Evolutionary conservation across 1,140 invertebrate species (phyloP), one percentile per base, ranked within the genome.

Genomic region (Lucilia sericata): DNA sequence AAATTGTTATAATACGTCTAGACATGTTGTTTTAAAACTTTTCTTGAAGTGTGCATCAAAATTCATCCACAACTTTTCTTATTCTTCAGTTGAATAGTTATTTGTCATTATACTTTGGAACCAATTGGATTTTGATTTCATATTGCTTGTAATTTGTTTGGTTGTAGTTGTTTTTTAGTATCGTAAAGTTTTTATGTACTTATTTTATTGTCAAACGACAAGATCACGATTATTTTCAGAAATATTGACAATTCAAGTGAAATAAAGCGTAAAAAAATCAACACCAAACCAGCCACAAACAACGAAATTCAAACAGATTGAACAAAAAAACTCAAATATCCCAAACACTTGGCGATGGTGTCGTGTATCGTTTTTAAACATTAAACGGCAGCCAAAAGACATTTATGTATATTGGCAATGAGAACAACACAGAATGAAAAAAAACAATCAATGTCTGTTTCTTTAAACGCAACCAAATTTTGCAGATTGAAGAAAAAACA

Each of bases 181-280:
- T 30, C 25, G 55, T 60, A 1, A n/a, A n/a, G 14, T 60, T 17
- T 60, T 60, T 60, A n/a, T 60, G 14, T 60, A 70, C 65, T 70
- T 19, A 70, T 21, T 49, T 25, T 80, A 51, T 80, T 80, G 76
- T 80, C 76, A 80, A 80, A 51, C 76, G 76, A 80, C 76, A 80
- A 51, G 76, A 80, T 80, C 76, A 80, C 76, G 76, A 80, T 80
- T 80, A 80, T 80, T 80, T 80, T 49, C 76, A 80, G 76, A 80
- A 80, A 49, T 80, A 80, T 80, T 80, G 76, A 80, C 76, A 80
- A 80, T 80, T 80, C 76, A 49, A 80, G 76, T 80, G 76, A 80
- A 80, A 49, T 80, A 80, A 80, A 80, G 76, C 19, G 76, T 80
- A 80, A 7, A 80, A 30, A 80, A 80, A 80, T 80, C 76, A 76